A percentile compares a stretch with the other conserved stretches of the same genome.
Conservation (phyloP, 2,113 vertebrate species). For the Delphinapterus leucas region DNA sequence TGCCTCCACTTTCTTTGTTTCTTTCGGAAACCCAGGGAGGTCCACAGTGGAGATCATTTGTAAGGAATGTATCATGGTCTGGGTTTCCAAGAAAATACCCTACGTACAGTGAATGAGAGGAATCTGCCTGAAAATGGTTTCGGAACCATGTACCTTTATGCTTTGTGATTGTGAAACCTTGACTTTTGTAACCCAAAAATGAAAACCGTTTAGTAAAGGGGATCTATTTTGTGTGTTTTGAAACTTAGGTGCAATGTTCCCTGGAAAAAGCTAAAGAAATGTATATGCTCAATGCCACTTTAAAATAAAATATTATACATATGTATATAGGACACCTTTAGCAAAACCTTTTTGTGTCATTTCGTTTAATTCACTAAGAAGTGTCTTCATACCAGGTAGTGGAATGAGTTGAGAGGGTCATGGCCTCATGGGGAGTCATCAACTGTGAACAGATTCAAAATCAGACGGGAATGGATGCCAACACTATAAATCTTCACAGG, state of each 20-base stretch:
- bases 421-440: neutral
- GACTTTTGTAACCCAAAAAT: conserved; percentile 87
- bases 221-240: conserved; percentile 89
- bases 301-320: conserved; percentile 87
- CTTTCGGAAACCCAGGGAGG: conserved; percentile 51
- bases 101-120: conserved; percentile 33
- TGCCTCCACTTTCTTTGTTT: conserved; percentile 57
- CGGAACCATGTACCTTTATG: conserved; percentile 80
- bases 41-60: conserved; percentile 55
- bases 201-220: conserved; percentile 84
- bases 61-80: conserved; percentile 65
- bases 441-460: neutral
- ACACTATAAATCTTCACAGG: neutral
- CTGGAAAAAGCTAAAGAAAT: conserved; percentile 80
- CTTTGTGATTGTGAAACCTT: conserved; percentile 90
- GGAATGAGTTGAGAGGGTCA: neutral
- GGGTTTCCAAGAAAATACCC: conserved; percentile 69
- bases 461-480: neutral
- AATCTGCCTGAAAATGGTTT: conserved; percentile 73
- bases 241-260: conserved; percentile 87
- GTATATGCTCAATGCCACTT: conserved; percentile 82
- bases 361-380: conserved; percentile 32
- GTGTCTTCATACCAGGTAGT: neutral
- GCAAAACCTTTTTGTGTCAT: conserved; percentile 36
- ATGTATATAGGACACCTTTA: conserved; percentile 76